phyloP scores from a whole-genome alignment of 2,888 invertebrate genomes.

The Dioctria linearis region DNA sequence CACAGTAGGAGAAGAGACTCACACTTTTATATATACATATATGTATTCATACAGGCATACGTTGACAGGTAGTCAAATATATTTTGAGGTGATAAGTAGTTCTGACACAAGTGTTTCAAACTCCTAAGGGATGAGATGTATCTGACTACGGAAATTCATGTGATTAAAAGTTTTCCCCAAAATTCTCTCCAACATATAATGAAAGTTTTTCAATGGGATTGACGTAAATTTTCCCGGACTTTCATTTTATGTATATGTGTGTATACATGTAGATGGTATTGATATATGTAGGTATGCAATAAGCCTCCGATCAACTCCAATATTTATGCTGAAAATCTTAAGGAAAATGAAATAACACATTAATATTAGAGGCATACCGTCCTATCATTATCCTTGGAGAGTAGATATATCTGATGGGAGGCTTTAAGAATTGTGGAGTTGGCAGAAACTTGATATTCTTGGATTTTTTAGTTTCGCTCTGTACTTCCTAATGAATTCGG shows the following conservation, averaged over 20 bases:
- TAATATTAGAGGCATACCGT: background rate
- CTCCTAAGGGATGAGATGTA: slow-evolving; percentile 3
- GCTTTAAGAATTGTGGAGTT: slow-evolving; percentile 7
- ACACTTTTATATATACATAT: background rate
- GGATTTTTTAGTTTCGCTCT: slow-evolving; percentile 13
- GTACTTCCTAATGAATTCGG: background rate
- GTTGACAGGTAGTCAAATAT: slow-evolving; percentile 10
- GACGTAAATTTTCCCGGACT: slow-evolving; percentile 46
- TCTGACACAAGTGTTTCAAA: slow-evolving; percentile 10
- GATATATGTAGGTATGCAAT: background rate
- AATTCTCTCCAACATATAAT: slow-evolving; percentile 12
- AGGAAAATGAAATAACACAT: background rate
- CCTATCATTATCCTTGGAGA: background rate
- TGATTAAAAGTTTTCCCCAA: slow-evolving; percentile 40
- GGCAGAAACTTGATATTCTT: slow-evolving; percentile 2
- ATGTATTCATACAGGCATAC: background rate
- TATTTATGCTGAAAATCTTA: background rate
- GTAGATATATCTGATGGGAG: background rate
- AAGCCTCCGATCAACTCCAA: background rate
- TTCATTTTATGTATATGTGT: slow-evolving; percentile 9
- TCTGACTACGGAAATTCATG: slow-evolving; percentile 29
- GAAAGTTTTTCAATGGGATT: slow-evolving; percentile 34
- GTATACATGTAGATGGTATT: too few relatives aligned
- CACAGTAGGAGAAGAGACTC: background rate
- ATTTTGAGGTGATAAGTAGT: slow-evolving; percentile 27